Conservation (phyloP, 2,797 vertebrate genomes). For the Channa striata region DNA sequence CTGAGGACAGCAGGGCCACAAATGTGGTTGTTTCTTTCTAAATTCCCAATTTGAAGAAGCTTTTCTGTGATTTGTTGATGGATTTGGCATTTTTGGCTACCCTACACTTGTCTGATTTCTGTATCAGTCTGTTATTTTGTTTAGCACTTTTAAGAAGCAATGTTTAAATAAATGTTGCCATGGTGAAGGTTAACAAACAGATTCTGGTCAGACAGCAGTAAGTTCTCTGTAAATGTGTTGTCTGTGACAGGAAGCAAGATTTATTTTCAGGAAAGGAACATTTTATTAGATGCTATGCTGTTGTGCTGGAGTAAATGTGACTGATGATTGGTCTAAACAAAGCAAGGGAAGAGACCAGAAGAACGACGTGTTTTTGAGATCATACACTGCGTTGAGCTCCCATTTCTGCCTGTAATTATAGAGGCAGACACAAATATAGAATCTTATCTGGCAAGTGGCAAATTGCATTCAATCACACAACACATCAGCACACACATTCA, state of each 20-base stretch:
- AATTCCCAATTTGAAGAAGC: neutral
- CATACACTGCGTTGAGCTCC: neutral
- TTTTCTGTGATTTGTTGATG: neutral
- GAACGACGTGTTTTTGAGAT: slow-evolving; percentile 4
- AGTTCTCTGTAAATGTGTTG: neutral
- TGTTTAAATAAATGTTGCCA: neutral
- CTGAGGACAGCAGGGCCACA: neutral
- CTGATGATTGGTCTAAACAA: slow-evolving; percentile 20
- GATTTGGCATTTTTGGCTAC: neutral
- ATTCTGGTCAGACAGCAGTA: slow-evolving; percentile 5
- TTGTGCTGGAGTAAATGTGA: neutral
- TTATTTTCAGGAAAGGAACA: slow-evolving; percentile 37
- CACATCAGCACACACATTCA: slow-evolving; percentile 11
- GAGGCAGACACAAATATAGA: slow-evolving; percentile 4
- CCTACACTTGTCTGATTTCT: too few relatives aligned
- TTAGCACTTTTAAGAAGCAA: neutral
- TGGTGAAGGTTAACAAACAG: neutral
- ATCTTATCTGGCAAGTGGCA: slow-evolving; percentile 5
- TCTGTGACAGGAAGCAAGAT: slow-evolving; percentile 37
- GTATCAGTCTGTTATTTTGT: neutral
- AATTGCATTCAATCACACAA: slow-evolving; percentile 22
- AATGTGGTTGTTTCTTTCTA: neutral
- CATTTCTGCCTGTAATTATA: slow-evolving; percentile 17
- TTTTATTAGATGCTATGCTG: slow-evolving; percentile 14
- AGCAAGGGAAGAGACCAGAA: neutral